Percentiles rank a stretch among this genome's conserved stretches.
Evolutionary conservation across 2,888 invertebrate genomes (phyloP).

Genomic region (Nomada fabriciana): DNA sequence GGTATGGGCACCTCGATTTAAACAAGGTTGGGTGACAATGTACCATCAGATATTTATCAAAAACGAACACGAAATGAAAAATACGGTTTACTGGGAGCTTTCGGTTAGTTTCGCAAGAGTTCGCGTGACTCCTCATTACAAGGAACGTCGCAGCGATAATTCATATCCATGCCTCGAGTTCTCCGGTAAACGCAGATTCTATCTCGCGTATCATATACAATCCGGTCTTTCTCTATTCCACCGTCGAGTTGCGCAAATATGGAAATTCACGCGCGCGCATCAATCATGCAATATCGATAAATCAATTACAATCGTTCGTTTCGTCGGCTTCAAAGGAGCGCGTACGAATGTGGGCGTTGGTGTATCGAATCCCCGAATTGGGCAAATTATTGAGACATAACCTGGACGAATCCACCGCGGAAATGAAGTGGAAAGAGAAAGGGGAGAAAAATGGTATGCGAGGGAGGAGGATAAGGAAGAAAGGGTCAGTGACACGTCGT

Average conservation of each 20-base stretch:
- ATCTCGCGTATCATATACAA: not conserved
- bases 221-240: not conserved
- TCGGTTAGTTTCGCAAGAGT: not conserved
- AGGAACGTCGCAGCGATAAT: not conserved
- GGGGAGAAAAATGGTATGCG: slow-evolving; percentile 18
- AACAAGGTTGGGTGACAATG: no score
- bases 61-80: no score
- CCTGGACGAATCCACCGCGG: not conserved
- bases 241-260: slow-evolving; percentile 3
- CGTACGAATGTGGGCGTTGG: no score
- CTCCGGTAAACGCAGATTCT: not conserved
- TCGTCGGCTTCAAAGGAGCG: not conserved
- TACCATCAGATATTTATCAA: no score
- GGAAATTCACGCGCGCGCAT: not conserved
- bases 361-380: not conserved
- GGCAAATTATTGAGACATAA: not conserved
- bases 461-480: slow-evolving; percentile 39
- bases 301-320: not conserved
- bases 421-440: not conserved
- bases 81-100: no score
- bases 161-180: not conserved
- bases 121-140: not conserved
- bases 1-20: not conserved
- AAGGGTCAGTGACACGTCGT: slow-evolving; percentile 79
- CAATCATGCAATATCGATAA: not conserved